Base-by-base conservation (phyloP, 1,140 invertebrate species). In the Bombus turneri region DNA sequence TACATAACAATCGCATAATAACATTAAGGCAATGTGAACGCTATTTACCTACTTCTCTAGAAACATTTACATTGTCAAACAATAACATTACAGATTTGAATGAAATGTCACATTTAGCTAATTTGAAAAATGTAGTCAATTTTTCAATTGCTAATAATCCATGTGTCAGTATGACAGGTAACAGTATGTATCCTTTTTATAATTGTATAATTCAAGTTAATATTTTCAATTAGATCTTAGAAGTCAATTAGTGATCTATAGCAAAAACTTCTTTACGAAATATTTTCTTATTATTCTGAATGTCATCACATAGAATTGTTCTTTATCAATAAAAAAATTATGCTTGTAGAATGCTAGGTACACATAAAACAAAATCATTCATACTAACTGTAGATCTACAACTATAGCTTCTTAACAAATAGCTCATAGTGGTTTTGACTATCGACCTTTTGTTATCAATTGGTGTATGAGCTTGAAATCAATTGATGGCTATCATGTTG, bases 381-480 rank as follows among this genome's bases (percentile, higher is more conserved):
- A 37, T 75, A 75, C 57, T 82, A 81, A 82, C 5, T 75, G 64
- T 87, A 82, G 82, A 71, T 22, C 85, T 86, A 75, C 82, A 80
- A 77, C 59, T 53, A 89, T 91, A 91, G 90, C 53, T 93, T 93
- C 94, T 96, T 95, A 95, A 95, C 93, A 90, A 90, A 89, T 92
- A 94, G 86, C 89, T 92, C 93, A 75, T 95, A 98, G 98, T 94
- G 97, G 97, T 57, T 98, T 98, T 95, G 98, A 99, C 94, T 98
- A 98, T 95, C 96, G 98, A 86, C 98, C 98, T 68, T 99, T 98
- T 96, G 96, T 99, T 85, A 96, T 99, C 81, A 99, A 99, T 95
- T 99, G 98, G 98, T 98, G 98, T 94, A 96, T 98, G 96, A 97
- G 96, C 93, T 96, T 99, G 6, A 97, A 97, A 94, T 96, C 97